Conservation (phyloP, 2,888 invertebrate species). For the Sthenelais limicola region DNA sequence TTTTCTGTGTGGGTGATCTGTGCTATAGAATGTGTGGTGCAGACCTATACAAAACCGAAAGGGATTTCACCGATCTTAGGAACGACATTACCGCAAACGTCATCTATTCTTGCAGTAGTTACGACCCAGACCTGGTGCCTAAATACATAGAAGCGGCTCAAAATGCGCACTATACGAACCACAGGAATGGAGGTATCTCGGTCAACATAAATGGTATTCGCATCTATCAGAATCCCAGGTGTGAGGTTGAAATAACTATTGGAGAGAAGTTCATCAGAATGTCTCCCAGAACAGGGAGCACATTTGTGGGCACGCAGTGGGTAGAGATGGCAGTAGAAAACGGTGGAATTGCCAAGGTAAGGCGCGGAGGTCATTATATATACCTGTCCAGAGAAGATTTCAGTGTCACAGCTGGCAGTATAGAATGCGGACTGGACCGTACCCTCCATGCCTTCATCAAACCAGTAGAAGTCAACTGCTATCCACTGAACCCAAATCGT, state of each 20-base stretch:
- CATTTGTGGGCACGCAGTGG: slow-evolving; percentile 68
- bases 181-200: slow-evolving; percentile 62
- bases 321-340: slow-evolving; percentile 71
- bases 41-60: slow-evolving; percentile 55
- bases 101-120: slow-evolving; percentile 65
- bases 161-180: slow-evolving; percentile 66
- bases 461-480: slow-evolving; percentile 36
- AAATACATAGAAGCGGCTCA: slow-evolving; percentile 66
- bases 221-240: slow-evolving; percentile 68
- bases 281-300: slow-evolving; percentile 64
- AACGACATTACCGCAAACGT: slow-evolving; percentile 68
- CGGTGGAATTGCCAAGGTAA: slow-evolving; percentile 63
- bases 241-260: slow-evolving; percentile 70
- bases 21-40: slow-evolving; percentile 63
- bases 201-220: slow-evolving; percentile 70
- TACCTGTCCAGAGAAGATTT: slow-evolving; percentile 51
- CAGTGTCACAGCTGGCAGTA: slow-evolving; percentile 46
- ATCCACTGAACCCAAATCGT: slow-evolving; percentile 18
- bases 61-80: slow-evolving; percentile 64
- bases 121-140: slow-evolving; percentile 66
- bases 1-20: slow-evolving; percentile 60
- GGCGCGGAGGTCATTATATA: slow-evolving; percentile 60
- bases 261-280: slow-evolving; percentile 70
- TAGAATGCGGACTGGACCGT: slow-evolving; percentile 51
- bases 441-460: slow-evolving; percentile 45